These are phyloP conservation scores for Oscheius sp. DNA, from an alignment of 1,140 invertebrate species.

Conservation along the genomic window DNA sequence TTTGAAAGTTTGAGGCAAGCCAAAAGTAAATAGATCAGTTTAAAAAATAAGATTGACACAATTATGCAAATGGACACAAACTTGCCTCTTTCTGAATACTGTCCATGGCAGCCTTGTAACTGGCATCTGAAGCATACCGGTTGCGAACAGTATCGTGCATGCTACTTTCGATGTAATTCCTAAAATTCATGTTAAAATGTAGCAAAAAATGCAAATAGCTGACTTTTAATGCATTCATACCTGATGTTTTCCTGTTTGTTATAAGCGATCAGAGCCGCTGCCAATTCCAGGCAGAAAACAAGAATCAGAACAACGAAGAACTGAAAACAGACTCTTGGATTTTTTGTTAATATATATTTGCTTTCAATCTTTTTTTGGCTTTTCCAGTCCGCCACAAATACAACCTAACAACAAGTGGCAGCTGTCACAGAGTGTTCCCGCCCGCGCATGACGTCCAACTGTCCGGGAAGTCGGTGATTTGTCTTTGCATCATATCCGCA, in stretches of 20 bases:
- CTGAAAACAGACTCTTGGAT: slow-evolving; percentile 7
- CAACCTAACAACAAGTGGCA: too few species aligned
- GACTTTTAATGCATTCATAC: background rate
- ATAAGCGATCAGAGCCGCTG: slow-evolving; percentile 34
- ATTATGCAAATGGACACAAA: background rate
- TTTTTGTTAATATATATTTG: background rate
- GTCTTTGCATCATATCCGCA: too few species aligned
- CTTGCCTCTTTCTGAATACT: slow-evolving; percentile 25
- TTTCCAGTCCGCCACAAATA: too few species aligned
- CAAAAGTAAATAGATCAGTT: background rate
- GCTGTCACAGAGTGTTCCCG: too few species aligned
- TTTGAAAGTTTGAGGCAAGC: background rate
- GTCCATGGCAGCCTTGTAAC: slow-evolving; percentile 30
- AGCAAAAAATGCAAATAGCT: background rate
- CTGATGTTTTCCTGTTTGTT: slow-evolving; percentile 28
- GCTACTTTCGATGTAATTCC: slow-evolving; percentile 34
- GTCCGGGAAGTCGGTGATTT: too few species aligned
- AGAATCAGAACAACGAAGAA: slow-evolving; percentile 33
- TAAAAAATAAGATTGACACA: background rate
- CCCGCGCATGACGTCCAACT: too few species aligned
- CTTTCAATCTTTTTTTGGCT: too few species aligned
- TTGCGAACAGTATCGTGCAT: slow-evolving; percentile 38
- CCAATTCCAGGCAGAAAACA: slow-evolving; percentile 35
- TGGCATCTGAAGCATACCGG: slow-evolving; percentile 24
- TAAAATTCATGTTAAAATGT: too few species aligned